Base-by-base conservation (phyloP, 2,888 invertebrate species). In the Trichopoda pennipes region DNA sequence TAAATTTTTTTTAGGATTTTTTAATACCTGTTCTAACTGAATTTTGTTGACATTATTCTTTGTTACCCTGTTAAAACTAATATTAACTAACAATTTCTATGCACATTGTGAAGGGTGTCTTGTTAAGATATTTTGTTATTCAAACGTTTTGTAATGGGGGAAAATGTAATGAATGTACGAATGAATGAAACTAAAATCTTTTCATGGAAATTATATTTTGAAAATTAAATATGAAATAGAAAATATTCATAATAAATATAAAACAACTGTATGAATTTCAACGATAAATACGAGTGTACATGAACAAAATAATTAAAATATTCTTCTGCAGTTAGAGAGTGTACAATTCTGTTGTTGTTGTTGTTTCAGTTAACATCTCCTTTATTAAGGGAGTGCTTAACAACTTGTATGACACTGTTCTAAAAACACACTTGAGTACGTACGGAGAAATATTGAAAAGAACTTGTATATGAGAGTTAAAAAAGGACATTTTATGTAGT, bases 381-480 rank as follows among this genome's bases (percentile, higher is more conserved):
- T n/a, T 16, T 16, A 56, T 58, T 64, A 75, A 58, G 21, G 58
- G n/a, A 68, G 58, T 58, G 17, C 17, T 75, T 60, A 66, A 51
- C 75, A 75, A 55, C 47, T 66, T 58, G 75, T 58, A 42, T 58
- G 66, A 60, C 66, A 68, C 58, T 68, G 51, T 58, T 75, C 38
- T 17, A 23, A 28, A n/a, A 12, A 8, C 8, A 55, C 28, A 28
- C 42, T 17, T 42, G 32, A 6, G 10, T n/a, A 23, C 19, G 53
- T 44, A 38, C 19, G 66, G 66, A 28, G 21, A 32, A 49, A 1
- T 44, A 51, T 60, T 53, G 68, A 60, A 68, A 76, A 69, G 61
- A 76, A 56, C 47, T 60, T 73, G 16, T 56, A 32, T 47, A 49
- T 44, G 69, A 58, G 21, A 58, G 21, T 58, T 64, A 23, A 64